These are phyloP conservation scores for Callyntrura sp. DNA, from an alignment of 2,888 invertebrate species.

Conservation along the genomic window DNA sequence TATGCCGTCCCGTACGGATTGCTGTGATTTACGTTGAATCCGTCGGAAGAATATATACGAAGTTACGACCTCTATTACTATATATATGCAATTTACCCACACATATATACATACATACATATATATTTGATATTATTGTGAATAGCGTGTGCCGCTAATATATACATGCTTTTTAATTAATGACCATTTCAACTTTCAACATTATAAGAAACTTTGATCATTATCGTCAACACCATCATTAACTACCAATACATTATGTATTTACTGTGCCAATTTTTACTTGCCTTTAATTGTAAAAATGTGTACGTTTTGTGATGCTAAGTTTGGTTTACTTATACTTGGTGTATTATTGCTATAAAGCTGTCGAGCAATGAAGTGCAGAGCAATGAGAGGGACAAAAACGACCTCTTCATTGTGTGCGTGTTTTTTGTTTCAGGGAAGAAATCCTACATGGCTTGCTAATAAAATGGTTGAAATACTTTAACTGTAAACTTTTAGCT, in stretches of 20 bases:
- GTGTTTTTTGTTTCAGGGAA: not conserved
- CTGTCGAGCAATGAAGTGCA: not conserved
- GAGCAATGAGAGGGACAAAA: not conserved
- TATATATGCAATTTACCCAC: no score
- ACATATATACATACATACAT: no score
- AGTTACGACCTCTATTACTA: no score
- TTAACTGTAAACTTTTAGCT: not conserved
- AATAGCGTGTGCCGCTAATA: no score
- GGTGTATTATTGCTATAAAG: not conserved
- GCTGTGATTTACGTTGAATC: no score
- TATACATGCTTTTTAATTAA: no score
- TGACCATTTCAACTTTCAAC: slow-evolving; percentile 3
- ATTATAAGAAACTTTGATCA: not conserved
- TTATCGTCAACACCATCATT: no score
- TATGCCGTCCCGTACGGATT: no score
- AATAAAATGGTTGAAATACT: not conserved
- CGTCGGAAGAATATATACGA: no score
- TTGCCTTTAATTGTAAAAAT: not conserved
- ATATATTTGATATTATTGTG: no score
- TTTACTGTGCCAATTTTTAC: slow-evolving; percentile 39
- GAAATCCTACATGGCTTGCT: not conserved
- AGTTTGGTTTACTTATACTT: not conserved
- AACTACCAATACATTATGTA: not conserved
- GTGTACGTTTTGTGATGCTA: not conserved
- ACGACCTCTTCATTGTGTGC: not conserved